Evolutionary conservation across 2,113 vertebrate species (phyloP), one percentile per base, ranked within the genome.

Genomic region (Istiophorus platypterus): DNA sequence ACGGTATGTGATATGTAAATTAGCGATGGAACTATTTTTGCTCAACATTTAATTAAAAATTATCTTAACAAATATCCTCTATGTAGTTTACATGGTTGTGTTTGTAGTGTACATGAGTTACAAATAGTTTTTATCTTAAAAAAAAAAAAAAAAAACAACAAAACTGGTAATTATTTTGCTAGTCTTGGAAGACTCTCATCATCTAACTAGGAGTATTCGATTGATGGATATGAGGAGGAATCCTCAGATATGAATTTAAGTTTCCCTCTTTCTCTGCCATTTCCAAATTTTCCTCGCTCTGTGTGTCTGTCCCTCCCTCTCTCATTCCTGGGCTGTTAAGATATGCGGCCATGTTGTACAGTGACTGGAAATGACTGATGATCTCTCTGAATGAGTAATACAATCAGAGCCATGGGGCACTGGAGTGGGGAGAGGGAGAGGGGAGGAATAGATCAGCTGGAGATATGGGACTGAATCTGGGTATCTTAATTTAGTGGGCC

Each of bases 401-500:
- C 90, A 90, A 92, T 92, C 88, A 90, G 87, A 93, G 90, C 89
- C 83, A 68, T 64, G 83, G 80, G 82, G 86, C 79, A 85, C 17
- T 66, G 65, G 76, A 75, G 76, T 76, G 37, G 20, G 67, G 71
- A 65, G 61, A 64, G 85, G 47, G 52, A 14, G 82, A 34, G 58
- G 49, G 57, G 72, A 75, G 51, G 76, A 76, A 87, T 89, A 88
- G 90, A 95, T 93, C 89, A 93, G 89, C 81, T 29, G 47, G 69
- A 91, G 87, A 86, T 75, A 92, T 58, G 80, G 78, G 82, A 80
- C 72, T 73, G 72, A 92, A 91, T 92, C 63, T 85, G 84, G 84
- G 74, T 85, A 78, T 92, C 92, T 91, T 94, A 92, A 94, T 95
- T 94, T 93, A 94, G 89, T 88, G 74, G 80, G 85, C 92, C 89